phyloP scores from a whole-genome alignment of 2,113 vertebrate genomes.

The Ameiurus melas region DNA sequence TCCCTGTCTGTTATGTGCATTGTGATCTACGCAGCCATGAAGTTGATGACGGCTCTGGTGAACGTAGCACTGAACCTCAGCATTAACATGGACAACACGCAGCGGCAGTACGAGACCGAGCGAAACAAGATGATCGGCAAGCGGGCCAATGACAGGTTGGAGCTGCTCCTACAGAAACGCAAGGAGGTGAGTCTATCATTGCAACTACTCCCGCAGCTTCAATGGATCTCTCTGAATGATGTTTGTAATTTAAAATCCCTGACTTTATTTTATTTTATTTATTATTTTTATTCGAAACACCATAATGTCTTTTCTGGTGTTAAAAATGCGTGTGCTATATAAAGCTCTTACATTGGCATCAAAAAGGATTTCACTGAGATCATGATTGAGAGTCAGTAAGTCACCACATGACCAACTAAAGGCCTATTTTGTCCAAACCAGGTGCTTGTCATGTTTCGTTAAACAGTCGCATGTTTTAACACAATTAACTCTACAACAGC shows the following conservation, averaged over 20 bases:
- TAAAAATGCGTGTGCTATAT: not conserved
- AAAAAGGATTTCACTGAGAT: too few relatives aligned
- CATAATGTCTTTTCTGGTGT: not conserved
- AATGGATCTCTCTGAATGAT: not conserved
- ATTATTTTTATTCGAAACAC: too few relatives aligned
- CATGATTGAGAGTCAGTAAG: not conserved
- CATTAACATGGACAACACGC: conserved; percentile 99
- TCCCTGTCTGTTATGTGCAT: not conserved
- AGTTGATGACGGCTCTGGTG: conserved; percentile 98
- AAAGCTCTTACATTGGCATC: not conserved
- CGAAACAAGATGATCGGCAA: conserved; percentile 98
- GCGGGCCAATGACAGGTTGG: conserved; percentile 93
- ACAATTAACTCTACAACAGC: not conserved
- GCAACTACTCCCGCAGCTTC: too few relatives aligned
- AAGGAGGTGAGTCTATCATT: conserved; percentile 85
- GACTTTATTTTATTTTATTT: too few relatives aligned
- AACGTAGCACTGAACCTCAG: conserved; percentile 98
- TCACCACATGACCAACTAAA: not conserved
- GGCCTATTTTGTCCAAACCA: not conserved
- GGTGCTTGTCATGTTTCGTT: not conserved
- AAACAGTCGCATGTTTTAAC: not conserved
- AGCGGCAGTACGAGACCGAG: conserved; percentile 95
- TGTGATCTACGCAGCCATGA: conserved; percentile 84
- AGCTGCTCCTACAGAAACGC: conserved; percentile 93
- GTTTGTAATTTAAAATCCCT: not conserved